Evolutionary conservation across 2,113 vertebrate genomes (phyloP).

Genomic region (Apteryx owenii): DNA sequence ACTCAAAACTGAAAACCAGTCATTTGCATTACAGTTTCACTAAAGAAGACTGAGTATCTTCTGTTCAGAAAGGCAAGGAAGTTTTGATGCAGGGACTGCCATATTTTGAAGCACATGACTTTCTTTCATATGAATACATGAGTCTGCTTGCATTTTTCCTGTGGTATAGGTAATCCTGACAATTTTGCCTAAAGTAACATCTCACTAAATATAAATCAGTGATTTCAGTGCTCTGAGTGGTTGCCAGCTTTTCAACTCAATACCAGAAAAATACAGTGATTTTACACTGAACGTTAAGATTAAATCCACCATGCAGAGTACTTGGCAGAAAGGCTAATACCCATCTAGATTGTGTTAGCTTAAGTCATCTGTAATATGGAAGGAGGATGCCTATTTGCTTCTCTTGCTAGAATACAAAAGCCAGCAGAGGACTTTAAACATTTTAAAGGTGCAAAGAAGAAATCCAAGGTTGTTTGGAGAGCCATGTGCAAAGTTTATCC

Average conservation of each 20-base stretch:
- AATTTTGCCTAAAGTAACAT: not conserved
- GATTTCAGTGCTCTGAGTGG: not conserved
- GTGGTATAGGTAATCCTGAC: not conserved
- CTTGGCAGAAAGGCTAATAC: not conserved
- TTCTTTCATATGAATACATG: not conserved
- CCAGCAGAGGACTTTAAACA: not conserved
- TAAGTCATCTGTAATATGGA: not conserved
- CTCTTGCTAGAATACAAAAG: not conserved
- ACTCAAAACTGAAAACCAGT: not conserved
- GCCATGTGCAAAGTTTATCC: not conserved
- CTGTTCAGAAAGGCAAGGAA: not conserved
- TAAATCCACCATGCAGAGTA: not conserved
- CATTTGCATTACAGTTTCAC: not conserved
- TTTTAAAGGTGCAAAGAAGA: not conserved
- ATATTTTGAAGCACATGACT: not conserved
- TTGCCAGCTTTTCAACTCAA: not conserved
- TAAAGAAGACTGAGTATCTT: not conserved
- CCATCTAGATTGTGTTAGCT: not conserved
- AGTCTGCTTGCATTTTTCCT: not conserved
- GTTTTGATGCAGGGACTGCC: not conserved
- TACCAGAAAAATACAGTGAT: not conserved
- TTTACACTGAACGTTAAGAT: not conserved
- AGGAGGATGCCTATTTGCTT: not conserved
- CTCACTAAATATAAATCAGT: not conserved
- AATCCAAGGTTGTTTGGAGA: not conserved